A percentile compares a stretch with the other conserved stretches of the same genome.
These are phyloP conservation scores for Odontamblyopus rebecca DNA, from an alignment of 2,797 vertebrate genomes.

Conservation along the genomic window DNA sequence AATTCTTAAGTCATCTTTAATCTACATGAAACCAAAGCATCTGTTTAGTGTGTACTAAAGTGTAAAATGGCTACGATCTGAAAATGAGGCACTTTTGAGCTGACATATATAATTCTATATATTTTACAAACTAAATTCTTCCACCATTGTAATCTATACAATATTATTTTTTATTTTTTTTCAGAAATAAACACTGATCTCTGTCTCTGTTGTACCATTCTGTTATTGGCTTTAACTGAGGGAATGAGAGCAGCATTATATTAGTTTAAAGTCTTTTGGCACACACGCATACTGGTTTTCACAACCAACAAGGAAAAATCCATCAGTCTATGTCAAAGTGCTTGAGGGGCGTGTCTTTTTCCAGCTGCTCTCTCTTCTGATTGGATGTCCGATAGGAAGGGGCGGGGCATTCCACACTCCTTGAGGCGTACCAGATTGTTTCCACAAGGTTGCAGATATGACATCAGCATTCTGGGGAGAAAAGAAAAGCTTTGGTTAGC, in stretches of 20 bases:
- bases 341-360: constrained; percentile 49
- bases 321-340: constrained; percentile 67
- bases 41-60: constrained; percentile 32
- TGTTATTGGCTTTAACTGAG: constrained; percentile 66
- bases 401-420: constrained; percentile 40
- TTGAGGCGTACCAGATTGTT: constrained; percentile 52
- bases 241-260: constrained; percentile 65
- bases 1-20: constrained; percentile 32
- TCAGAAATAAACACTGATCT: constrained; percentile 31
- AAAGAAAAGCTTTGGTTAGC: constrained; percentile 43
- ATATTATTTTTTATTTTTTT: constrained; percentile 20
- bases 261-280: constrained; percentile 69
- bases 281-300: constrained; percentile 64
- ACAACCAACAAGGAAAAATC: constrained; percentile 63
- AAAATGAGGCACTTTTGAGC: constrained; percentile 78
- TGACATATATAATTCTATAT: constrained; percentile 55
- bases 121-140: constrained; percentile 44
- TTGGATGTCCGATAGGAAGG: constrained; percentile 45
- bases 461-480: constrained; percentile 78
- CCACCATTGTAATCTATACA: constrained; percentile 39
- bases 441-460: constrained; percentile 45
- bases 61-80: constrained; percentile 68
- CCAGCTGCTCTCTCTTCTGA: constrained; percentile 39
- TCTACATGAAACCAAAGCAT: constrained; percentile 45
- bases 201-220: constrained; percentile 47